Evolutionary conservation across 1,140 invertebrate species (phyloP), one percentile per base, ranked within the genome.

Genomic region (Bathynomus jamesi): DNA sequence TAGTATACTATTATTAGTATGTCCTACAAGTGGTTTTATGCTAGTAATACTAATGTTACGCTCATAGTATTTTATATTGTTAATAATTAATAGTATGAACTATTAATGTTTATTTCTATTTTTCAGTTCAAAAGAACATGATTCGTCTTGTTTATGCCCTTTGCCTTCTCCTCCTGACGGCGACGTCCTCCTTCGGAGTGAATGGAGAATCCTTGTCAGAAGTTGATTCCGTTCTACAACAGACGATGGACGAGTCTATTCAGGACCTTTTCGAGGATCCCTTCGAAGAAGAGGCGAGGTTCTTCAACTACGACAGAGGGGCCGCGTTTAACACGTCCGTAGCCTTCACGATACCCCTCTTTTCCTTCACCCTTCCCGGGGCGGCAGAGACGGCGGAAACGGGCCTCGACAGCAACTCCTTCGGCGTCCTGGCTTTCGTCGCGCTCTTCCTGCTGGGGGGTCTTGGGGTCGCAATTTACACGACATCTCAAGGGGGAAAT

Each of bases 271-370:
- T 2, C 2, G 40, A 40, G 40, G 11, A 11, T 17, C 40, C 21
- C 13, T 11, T 17, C 13, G 40, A 53, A 21, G 40, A 53, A 40
- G 71, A 64, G 8, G 69, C 71, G 3, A 62, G 73, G 24, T 76
- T 76, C 69, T 63, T 73, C 10, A 76, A 76, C 60, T 73, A 76
- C 10, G 75, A 75, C 60, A 65, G 74, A 28, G 73, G 71, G 28
- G 71, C 72, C 17, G 78, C 78, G 53, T 80, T 79, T 73, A 80
- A 79, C 73, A 79, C 79, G 28, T 76, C 77, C 21, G 71, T 80
- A 0, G 78, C 78, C 74, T 79, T 80, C 74, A 80, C 79, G 11
- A 77, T 80, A 17, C 79, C 79, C 0, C 72, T 80, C 13, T 80
- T 80, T 69, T 79, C 78, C n/a, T 80, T 80, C 73, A 78, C 77